phyloP scores from a whole-genome alignment of 2,113 vertebrate genomes.

The Albula goreensis region DNA sequence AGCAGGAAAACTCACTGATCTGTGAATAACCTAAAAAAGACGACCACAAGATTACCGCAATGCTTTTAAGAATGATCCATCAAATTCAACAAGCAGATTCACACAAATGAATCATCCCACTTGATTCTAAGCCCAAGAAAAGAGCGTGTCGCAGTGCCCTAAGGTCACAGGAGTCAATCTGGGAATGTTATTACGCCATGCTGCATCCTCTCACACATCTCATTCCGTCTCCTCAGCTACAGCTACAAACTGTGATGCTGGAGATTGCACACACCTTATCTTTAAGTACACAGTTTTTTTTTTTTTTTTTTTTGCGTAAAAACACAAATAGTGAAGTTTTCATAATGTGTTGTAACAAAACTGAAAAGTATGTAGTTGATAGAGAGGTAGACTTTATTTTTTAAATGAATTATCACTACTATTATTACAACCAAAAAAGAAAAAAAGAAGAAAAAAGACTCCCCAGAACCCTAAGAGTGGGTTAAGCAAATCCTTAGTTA shows the following conservation, averaged over 20 bases:
- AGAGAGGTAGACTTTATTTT: neutral
- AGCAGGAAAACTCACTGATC: constrained; percentile 99
- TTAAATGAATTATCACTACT: neutral
- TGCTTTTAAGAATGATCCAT: constrained; percentile 99
- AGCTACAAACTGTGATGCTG: neutral
- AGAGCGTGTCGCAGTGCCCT: constrained; percentile 69
- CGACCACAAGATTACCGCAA: constrained; percentile 99
- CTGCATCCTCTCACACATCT: neutral
- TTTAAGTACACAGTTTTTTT: too few relatives aligned
- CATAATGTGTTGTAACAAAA: neutral
- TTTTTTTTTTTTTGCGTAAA: too few relatives aligned
- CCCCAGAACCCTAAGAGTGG: neutral
- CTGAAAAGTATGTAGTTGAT: neutral
- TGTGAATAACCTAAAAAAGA: constrained; percentile 99
- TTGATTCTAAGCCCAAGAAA: constrained; percentile 81
- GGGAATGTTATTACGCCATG: neutral
- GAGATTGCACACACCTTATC: too few relatives aligned
- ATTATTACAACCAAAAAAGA: neutral
- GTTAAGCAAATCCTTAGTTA: constrained; percentile 11
- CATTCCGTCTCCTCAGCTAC: neutral
- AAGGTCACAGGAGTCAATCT: constrained; percentile 6
- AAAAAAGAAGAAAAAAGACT: neutral
- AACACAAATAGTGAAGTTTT: too few relatives aligned
- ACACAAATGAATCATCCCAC: constrained; percentile 97
- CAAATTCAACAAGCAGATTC: constrained; percentile 99